These are phyloP conservation scores for Ennomos erosarius DNA, from an alignment of 2,888 invertebrate species.

Conservation along the genomic window DNA sequence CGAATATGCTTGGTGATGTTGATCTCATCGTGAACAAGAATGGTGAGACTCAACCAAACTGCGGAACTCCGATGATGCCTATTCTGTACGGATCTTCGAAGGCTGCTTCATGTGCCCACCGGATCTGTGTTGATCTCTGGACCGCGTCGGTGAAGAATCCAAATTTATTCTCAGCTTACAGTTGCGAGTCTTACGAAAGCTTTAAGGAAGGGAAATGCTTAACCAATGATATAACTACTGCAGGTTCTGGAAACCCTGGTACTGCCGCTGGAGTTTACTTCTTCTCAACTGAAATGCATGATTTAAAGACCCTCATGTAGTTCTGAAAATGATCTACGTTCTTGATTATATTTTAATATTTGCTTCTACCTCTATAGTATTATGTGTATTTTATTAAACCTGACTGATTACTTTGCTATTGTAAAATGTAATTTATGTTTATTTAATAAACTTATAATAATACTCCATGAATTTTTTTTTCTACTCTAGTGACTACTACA, in stretches of 20 bases:
- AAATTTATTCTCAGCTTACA: conserved; percentile 63
- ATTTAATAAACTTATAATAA: too few species aligned
- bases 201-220: conserved; percentile 63
- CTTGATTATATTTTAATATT: too few species aligned
- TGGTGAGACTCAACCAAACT: conserved; percentile 84
- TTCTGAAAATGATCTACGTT: too few species aligned
- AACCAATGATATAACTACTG: conserved; percentile 54
- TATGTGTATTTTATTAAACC: too few species aligned
- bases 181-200: conserved; percentile 66
- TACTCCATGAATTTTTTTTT: too few species aligned
- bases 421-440: too few species aligned
- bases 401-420: too few species aligned
- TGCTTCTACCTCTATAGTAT: too few species aligned
- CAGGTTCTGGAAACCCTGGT: conserved; percentile 75
- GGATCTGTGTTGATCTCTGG: conserved; percentile 68
- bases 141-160: conserved; percentile 65
- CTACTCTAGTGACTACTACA: too few species aligned
- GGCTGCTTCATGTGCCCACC: conserved; percentile 74
- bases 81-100: conserved; percentile 67
- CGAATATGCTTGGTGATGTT: conserved; percentile 79
- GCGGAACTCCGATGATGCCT: conserved; percentile 69
- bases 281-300: conserved; percentile 66
- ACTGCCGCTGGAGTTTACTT: conserved; percentile 72
- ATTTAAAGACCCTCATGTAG: conserved; percentile 34
- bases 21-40: conserved; percentile 87